A percentile compares a stretch with the other conserved stretches of the same genome.
Evolutionary conservation across 2,797 vertebrate species (phyloP).

Genomic region (Neosalanx taihuensis): DNA sequence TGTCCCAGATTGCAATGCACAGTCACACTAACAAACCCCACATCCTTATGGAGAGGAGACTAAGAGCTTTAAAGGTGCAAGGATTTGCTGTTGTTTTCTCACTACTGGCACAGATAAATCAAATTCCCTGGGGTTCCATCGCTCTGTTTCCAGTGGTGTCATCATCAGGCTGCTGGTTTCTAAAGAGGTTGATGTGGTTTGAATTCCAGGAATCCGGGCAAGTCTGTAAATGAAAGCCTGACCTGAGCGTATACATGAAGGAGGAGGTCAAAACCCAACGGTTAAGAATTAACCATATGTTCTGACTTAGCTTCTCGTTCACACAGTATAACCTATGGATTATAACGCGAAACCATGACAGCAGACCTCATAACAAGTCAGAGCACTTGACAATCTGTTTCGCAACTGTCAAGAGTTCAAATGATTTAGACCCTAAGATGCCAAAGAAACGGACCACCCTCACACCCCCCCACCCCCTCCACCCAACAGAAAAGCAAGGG

Average conservation of each 20-base stretch:
- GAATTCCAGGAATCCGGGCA: neutral
- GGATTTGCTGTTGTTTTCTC: conserved; percentile 15
- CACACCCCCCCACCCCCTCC: neutral
- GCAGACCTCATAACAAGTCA: conserved; percentile 13
- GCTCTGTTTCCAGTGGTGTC: neutral
- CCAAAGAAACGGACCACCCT: neutral
- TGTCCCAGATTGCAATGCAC: conserved; percentile 30
- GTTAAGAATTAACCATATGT: conserved; percentile 11
- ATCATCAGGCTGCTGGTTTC: neutral
- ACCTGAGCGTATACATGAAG: neutral
- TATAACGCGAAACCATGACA: neutral
- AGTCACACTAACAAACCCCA: conserved; percentile 27
- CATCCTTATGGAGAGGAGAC: conserved; percentile 6
- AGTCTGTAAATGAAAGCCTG: neutral
- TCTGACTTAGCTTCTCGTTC: conserved; percentile 7
- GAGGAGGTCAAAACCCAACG: neutral
- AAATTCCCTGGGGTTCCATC: conserved; percentile 8
- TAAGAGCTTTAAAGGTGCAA: conserved; percentile 8
- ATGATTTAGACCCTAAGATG: neutral
- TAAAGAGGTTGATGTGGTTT: neutral
- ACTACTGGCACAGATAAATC: conserved; percentile 17
- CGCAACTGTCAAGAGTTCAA: neutral
- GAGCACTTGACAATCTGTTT: neutral
- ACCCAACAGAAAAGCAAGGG: neutral
- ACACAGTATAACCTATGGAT: neutral